Evolutionary conservation across 2,888 invertebrate genomes (phyloP).

Genomic region (Camponotus fellah): DNA sequence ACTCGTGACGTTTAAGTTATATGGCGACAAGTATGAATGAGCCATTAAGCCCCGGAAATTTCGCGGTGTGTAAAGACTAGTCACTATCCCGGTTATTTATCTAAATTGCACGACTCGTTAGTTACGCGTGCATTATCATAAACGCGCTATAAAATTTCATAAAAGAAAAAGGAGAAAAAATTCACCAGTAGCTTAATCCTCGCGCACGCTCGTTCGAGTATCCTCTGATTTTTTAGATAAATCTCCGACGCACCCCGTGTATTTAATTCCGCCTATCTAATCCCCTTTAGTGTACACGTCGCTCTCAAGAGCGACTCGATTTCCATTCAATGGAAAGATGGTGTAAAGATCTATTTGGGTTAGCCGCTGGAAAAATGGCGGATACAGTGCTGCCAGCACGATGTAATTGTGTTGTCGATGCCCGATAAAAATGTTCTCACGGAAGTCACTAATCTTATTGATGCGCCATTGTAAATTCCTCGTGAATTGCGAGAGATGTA

Average conservation of each 20-base stretch:
- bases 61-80: slow-evolving; percentile 57
- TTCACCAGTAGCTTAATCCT: slow-evolving; percentile 16
- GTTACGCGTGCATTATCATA: slow-evolving; percentile 60
- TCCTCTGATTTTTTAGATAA: slow-evolving; percentile 77
- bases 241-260: slow-evolving; percentile 48
- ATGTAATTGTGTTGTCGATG: slow-evolving; percentile 70
- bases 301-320: slow-evolving; percentile 62
- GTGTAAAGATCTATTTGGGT: slow-evolving; percentile 70
- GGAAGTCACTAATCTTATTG: slow-evolving; percentile 65
- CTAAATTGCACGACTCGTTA: slow-evolving; percentile 75
- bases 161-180: neutral
- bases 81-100: slow-evolving; percentile 70
- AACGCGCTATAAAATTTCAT: slow-evolving; percentile 34
- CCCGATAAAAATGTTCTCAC: slow-evolving; percentile 58
- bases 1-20: slow-evolving; percentile 54
- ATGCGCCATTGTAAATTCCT: slow-evolving; percentile 48
- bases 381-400: slow-evolving; percentile 40
- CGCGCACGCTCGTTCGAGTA: slow-evolving; percentile 63
- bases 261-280: slow-evolving; percentile 55
- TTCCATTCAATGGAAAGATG: slow-evolving; percentile 75
- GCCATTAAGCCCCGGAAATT: slow-evolving; percentile 67
- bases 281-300: slow-evolving; percentile 48
- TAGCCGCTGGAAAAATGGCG: slow-evolving; percentile 65
- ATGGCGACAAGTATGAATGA: slow-evolving; percentile 65
- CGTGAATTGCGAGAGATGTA: slow-evolving; percentile 22